Evolutionary conservation across 2,113 vertebrate species (phyloP).

Genomic region (Climacteris rufus): DNA sequence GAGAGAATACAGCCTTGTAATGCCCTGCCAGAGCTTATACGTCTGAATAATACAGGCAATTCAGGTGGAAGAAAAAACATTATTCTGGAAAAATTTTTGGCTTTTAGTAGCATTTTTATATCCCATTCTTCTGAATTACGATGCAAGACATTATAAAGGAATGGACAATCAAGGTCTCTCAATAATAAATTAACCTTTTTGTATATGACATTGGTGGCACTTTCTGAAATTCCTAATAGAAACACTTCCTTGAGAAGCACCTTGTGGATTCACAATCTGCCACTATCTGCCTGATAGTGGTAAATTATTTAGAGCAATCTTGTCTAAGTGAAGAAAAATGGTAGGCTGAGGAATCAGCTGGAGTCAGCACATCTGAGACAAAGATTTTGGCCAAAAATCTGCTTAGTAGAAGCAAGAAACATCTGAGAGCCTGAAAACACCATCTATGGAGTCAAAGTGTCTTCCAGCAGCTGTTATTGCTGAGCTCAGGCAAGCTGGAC

Average conservation of each 20-base stretch:
- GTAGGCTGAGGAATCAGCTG: constrained; percentile 32
- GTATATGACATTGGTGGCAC: constrained; percentile 1
- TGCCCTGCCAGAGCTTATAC: not conserved
- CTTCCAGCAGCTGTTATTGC: constrained; percentile 22
- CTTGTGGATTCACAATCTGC: constrained; percentile 16
- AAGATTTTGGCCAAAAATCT: constrained; percentile 40
- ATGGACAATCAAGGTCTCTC: not conserved
- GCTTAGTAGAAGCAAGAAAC: not conserved
- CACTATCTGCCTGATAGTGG: not conserved
- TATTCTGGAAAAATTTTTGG: not conserved
- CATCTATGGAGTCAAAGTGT: not conserved
- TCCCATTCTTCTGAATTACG: constrained; percentile 9
- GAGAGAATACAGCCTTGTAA: not conserved
- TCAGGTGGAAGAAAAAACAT: not conserved
- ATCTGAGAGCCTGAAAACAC: not conserved
- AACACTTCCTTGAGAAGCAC: constrained; percentile 16
- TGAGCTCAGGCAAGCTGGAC: constrained; percentile 38
- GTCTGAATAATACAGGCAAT: not conserved
- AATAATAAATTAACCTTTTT: constrained; percentile 55
- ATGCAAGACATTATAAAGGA: not conserved
- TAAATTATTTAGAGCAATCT: constrained; percentile 40
- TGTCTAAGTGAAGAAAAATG: constrained; percentile 7
- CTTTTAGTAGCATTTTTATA: constrained; percentile 13
- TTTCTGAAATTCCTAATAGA: constrained; percentile 42
- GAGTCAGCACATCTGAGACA: constrained; percentile 27